Conservation (phyloP, 2,113 vertebrate genomes). For the Oreochromis aureus region DNA sequence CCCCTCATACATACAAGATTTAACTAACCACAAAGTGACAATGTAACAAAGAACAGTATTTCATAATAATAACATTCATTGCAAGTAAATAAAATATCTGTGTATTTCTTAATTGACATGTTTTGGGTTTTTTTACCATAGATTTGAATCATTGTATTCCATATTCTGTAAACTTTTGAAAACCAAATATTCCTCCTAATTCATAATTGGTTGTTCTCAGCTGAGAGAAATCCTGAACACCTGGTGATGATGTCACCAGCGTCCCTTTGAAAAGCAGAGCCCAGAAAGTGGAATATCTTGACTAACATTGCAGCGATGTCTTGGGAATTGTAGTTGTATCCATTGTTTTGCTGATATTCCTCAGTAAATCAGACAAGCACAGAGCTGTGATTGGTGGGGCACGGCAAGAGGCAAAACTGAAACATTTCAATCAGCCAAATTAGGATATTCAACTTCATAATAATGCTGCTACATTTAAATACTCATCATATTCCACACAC, state of each 20-base stretch:
- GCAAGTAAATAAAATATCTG: background rate
- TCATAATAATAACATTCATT: background rate
- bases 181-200: background rate
- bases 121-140: accelerated
- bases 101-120: background rate
- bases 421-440: slow-evolving; percentile 6
- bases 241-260: background rate
- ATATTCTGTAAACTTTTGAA: background rate
- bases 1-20: background rate
- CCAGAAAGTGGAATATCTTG: background rate
- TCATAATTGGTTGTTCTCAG: background rate
- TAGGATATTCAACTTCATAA: background rate
- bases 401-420: background rate
- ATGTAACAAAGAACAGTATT: background rate
- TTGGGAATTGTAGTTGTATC: background rate
- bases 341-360: background rate
- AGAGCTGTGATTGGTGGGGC: background rate
- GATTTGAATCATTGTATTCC: background rate
- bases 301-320: background rate
- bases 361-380: background rate
- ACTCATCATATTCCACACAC: background rate
- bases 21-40: background rate
- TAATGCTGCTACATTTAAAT: background rate
- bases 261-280: background rate
- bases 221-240: background rate